phyloP scores from a whole-genome alignment of 2,888 invertebrate species.

The Platycheirus rosarum region DNA sequence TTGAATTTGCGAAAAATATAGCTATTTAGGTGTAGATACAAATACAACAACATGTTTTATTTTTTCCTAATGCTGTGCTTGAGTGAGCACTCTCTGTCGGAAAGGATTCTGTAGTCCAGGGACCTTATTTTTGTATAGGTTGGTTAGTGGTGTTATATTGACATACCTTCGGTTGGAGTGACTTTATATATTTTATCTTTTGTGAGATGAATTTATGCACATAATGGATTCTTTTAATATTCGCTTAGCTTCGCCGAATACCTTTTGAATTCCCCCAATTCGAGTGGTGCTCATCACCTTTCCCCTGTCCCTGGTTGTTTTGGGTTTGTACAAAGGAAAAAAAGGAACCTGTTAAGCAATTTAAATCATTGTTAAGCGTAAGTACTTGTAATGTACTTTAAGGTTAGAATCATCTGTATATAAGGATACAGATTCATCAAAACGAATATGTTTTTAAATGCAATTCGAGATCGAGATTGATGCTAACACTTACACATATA shows the following conservation, averaged over 20 bases:
- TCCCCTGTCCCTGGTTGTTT: neutral
- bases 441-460: neutral
- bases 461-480: neutral
- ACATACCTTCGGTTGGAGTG: constrained; percentile 40
- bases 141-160: constrained; percentile 37
- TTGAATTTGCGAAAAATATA: constrained; percentile 25
- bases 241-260: constrained; percentile 57
- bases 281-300: neutral
- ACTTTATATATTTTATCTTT: constrained; percentile 57
- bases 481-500: no score
- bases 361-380: no score
- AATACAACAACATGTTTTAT: constrained; percentile 35
- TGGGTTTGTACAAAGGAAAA: neutral
- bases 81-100: constrained; percentile 24
- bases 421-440: neutral
- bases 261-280: constrained; percentile 10
- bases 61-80: constrained; percentile 4
- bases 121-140: constrained; percentile 61
- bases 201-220: constrained; percentile 63
- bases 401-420: no score
- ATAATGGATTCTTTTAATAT: constrained; percentile 67
- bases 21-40: constrained; percentile 64
- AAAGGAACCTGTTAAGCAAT: neutral
- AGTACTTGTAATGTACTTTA: no score
- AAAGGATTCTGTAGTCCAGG: constrained; percentile 52